These are phyloP conservation scores for Linnaemya tessellans DNA, from an alignment of 2,888 invertebrate genomes.

Conservation along the genomic window DNA sequence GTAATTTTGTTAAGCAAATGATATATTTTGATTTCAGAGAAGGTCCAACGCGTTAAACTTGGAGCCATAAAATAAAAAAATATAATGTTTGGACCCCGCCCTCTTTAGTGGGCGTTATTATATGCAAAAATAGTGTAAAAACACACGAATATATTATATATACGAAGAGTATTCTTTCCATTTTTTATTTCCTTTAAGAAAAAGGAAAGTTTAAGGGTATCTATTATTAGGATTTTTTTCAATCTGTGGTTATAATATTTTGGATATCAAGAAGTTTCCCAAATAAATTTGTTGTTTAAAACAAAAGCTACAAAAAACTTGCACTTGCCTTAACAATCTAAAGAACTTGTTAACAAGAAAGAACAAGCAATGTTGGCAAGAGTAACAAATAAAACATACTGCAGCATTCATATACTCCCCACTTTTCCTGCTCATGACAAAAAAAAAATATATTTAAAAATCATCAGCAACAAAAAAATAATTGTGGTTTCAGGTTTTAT, in stretches of 20 bases:
- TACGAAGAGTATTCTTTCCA: too few relatives aligned
- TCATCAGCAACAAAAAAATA: neutral
- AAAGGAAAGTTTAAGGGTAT: too few relatives aligned
- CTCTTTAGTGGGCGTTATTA: too few relatives aligned
- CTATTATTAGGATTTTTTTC: neutral
- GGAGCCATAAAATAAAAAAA: too few relatives aligned
- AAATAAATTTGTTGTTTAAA: neutral
- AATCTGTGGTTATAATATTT: neutral
- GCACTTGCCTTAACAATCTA: neutral
- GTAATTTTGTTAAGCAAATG: too few relatives aligned
- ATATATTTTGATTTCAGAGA: too few relatives aligned
- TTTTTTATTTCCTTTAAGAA: too few relatives aligned
- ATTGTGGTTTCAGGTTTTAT: conserved; percentile 26
- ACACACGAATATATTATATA: too few relatives aligned
- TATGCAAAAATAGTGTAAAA: too few relatives aligned
- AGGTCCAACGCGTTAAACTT: too few relatives aligned
- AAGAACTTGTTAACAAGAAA: conserved; percentile 43
- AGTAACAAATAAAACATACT: neutral
- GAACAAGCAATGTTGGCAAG: conserved; percentile 6
- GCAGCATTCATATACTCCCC: neutral
- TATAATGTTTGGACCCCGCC: too few relatives aligned
- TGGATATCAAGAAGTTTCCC: neutral
- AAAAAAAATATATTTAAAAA: neutral
- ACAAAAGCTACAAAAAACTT: neutral
- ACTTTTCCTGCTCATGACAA: neutral